These are phyloP conservation scores for Liolophura sinensis DNA, from an alignment of 1,140 invertebrate species.

Conservation along the genomic window DNA sequence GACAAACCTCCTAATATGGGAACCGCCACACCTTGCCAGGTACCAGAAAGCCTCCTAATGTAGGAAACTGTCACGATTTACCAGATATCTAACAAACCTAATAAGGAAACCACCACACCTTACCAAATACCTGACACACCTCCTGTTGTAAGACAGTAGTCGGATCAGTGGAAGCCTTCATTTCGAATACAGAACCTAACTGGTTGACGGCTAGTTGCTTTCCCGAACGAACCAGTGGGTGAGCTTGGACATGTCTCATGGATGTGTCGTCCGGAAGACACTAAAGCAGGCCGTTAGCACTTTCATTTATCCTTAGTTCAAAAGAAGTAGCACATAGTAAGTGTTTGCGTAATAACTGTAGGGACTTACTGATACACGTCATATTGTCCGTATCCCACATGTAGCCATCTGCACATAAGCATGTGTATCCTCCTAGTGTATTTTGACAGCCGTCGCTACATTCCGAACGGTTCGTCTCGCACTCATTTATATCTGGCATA, in stretches of 20 bases:
- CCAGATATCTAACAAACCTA: no score
- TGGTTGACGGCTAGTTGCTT: no score
- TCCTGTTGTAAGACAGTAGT: no score
- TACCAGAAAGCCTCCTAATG: no score
- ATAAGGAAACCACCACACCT: no score
- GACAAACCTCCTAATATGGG: no score
- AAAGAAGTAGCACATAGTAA: background rate
- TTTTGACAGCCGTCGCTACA: slow-evolving; percentile 50
- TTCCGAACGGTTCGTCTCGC: slow-evolving; percentile 43
- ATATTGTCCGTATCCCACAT: slow-evolving; percentile 17
- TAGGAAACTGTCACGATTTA: no score
- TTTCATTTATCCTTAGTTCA: background rate
- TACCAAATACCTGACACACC: no score
- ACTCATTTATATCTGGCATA: slow-evolving; percentile 54
- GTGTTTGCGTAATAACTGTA: background rate
- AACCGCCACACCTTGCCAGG: no score
- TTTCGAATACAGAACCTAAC: no score
- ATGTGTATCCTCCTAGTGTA: slow-evolving; percentile 28
- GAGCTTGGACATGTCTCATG: background rate
- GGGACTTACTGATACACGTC: slow-evolving; percentile 25
- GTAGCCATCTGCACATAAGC: slow-evolving; percentile 48
- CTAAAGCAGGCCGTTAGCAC: background rate
- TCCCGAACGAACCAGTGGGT: background rate
- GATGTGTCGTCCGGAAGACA: background rate
- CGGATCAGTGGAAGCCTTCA: no score